These are phyloP conservation scores for Drosophila helvetica DNA, from an alignment of 2,888 invertebrate species.

Conservation along the genomic window DNA sequence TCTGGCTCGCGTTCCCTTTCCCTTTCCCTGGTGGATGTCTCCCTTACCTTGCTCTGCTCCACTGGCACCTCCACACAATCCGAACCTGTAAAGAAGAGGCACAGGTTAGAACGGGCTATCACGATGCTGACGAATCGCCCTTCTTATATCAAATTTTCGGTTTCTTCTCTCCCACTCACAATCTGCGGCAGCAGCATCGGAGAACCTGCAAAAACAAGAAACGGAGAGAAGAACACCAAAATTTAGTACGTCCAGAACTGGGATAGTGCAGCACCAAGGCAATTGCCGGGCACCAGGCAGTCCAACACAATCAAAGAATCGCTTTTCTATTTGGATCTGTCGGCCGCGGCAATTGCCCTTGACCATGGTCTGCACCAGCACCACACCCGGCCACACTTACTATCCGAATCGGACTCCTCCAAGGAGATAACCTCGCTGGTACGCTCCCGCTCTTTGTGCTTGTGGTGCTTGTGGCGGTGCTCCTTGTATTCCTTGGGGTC, in stretches of 20 bases:
- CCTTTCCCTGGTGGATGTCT: conserved; percentile 16
- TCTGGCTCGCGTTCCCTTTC: conserved; percentile 43
- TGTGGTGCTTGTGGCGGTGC: conserved; percentile 37
- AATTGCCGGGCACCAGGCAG: conserved; percentile 46
- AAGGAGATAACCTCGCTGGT: conserved; percentile 77
- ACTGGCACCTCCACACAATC: conserved; percentile 84
- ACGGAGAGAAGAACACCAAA: conserved; percentile 67
- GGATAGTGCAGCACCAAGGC: conserved; percentile 68
- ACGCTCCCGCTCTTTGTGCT: conserved; percentile 56
- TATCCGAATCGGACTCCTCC: conserved; percentile 83
- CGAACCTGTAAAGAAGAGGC: conserved; percentile 80
- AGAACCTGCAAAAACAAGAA: conserved; percentile 62
- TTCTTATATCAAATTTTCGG: conserved; percentile 20
- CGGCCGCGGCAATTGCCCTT: conserved; percentile 50
- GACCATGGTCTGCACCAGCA: conserved; percentile 36
- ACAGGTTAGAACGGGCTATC: conserved; percentile 31
- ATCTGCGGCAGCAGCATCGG: conserved; percentile 40
- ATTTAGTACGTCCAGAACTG: conserved; percentile 62
- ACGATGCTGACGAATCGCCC: conserved; percentile 22
- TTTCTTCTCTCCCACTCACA: conserved; percentile 55
- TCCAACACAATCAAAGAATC: conserved; percentile 50
- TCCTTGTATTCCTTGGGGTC: conserved; percentile 38
- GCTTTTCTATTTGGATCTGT: conserved; percentile 54
- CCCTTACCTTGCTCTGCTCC: conserved; percentile 54
- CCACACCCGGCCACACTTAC: conserved; percentile 74